Evolutionary conservation across 2,888 invertebrate genomes (phyloP).

Genomic region (Oscheius myriophilus): DNA sequence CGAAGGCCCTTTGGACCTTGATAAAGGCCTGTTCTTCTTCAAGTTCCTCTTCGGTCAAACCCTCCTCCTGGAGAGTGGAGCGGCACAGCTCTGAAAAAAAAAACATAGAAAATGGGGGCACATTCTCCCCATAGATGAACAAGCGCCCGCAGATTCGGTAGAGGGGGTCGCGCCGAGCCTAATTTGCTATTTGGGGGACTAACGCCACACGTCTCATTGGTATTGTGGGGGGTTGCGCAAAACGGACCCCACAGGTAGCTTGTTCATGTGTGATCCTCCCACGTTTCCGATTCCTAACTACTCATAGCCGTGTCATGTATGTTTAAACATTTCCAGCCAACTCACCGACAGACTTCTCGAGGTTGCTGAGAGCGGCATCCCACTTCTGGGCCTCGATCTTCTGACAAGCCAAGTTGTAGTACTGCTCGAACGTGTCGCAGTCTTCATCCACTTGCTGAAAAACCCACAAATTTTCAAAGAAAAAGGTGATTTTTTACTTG

Average conservation of each 20-base stretch:
- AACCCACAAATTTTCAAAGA: not conserved
- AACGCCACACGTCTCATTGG: no score
- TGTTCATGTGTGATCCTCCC: no score
- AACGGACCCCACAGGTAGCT: no score
- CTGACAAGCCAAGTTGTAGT: conserved; percentile 89
- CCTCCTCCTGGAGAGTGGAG: conserved; percentile 87
- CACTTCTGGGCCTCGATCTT: conserved; percentile 78
- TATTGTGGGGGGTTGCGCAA: no score
- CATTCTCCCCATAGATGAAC: no score
- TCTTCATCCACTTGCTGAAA: conserved; percentile 35
- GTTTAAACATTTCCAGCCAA: no score
- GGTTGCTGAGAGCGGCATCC: conserved; percentile 82
- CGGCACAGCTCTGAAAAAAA: conserved; percentile 78
- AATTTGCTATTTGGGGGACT: no score
- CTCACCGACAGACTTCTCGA: conserved; percentile 75
- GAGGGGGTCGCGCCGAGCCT: no score
- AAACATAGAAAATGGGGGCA: not conserved
- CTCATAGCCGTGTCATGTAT: not conserved
- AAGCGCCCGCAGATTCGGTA: no score
- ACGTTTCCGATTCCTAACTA: not conserved
- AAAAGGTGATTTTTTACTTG: conserved; percentile 35
- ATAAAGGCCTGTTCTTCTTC: conserved; percentile 90
- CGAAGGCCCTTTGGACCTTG: conserved; percentile 83
- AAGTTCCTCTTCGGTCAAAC: conserved; percentile 85
- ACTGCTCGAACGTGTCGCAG: conserved; percentile 85